Base-by-base conservation (phyloP, 2,888 invertebrate genomes). In the Oeneis ivallda region DNA sequence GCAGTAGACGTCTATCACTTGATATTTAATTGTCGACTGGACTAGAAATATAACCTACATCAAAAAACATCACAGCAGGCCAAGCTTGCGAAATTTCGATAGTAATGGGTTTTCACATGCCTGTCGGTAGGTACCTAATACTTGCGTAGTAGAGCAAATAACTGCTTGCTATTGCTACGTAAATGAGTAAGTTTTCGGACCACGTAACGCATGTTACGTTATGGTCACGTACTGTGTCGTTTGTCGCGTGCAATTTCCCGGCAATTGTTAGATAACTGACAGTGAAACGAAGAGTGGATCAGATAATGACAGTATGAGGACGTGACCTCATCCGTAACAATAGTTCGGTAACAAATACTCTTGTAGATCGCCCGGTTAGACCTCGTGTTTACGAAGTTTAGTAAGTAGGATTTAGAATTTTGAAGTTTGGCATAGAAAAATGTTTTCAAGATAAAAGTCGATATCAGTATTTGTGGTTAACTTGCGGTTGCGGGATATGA, bases 271-370 rank as follows among this genome's bases (percentile, higher is more conserved):
- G 67, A 71, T 69, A 71, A 71, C 62, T 62, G 59, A 60, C 53
- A 60, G 67, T 63, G 62, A 66, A 61, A 66, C 62, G 56, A 65
- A 64, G 67, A 67, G 64, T 67, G 66, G 41, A 54, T 59, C 54
- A 52, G 43, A 52, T 73, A 70, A 70, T 70, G 64, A 63, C 69
- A 63, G 39, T n/a, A 9, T 56, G 50, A 62, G 66, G 58, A 66
- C 65, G 67, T 71, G 71, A 70, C 68, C 64, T 68, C 71, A 67
- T 67, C 65, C 69, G 67, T 72, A 69, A 70, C 68, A 13, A 37
- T 17, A 47, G 47, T 49, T 39, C 56, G 10, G 39, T 52, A 57
- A 62, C 26, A 26, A 26, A 26, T 26, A 26, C 3, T 26, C 2
- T 2, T 4, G 3, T 26, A 26, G 26, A 26, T 26, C 26, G 26